Evolutionary conservation across 2,113 vertebrate species (phyloP).

Genomic region (Paralichthys olivaceus): DNA sequence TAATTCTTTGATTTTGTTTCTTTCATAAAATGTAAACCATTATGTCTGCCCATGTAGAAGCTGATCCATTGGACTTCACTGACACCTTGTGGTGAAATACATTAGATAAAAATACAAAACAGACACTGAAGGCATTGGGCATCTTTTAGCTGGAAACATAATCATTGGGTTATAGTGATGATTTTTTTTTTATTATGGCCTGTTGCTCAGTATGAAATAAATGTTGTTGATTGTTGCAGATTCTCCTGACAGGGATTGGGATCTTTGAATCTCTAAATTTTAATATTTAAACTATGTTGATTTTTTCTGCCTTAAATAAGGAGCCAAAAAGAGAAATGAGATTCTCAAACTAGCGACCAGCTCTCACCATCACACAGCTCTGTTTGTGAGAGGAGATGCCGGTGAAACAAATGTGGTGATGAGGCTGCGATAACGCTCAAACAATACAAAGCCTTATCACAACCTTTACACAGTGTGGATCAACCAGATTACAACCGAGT

Average conservation of each 20-base stretch:
- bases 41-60: no score
- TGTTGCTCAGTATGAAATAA: no score
- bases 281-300: background rate
- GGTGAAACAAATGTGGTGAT: background rate
- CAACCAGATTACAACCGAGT: background rate
- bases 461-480: background rate
- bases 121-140: background rate
- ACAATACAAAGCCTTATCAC: background rate
- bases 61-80: slow-evolving; percentile 29
- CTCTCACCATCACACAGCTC: background rate
- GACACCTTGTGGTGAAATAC: slow-evolving; percentile 55
- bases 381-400: background rate
- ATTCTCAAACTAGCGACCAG: background rate
- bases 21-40: no score
- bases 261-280: background rate
- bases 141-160: background rate
- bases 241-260: background rate
- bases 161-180: background rate
- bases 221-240: no score
- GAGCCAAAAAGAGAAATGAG: background rate
- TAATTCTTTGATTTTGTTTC: no score
- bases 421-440: background rate
- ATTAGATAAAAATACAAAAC: background rate
- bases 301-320: background rate
- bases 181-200: no score